Evolutionary conservation across 2,888 invertebrate genomes (phyloP), one percentile per base, ranked within the genome.

Genomic region (Leptinotarsa peninsularis): DNA sequence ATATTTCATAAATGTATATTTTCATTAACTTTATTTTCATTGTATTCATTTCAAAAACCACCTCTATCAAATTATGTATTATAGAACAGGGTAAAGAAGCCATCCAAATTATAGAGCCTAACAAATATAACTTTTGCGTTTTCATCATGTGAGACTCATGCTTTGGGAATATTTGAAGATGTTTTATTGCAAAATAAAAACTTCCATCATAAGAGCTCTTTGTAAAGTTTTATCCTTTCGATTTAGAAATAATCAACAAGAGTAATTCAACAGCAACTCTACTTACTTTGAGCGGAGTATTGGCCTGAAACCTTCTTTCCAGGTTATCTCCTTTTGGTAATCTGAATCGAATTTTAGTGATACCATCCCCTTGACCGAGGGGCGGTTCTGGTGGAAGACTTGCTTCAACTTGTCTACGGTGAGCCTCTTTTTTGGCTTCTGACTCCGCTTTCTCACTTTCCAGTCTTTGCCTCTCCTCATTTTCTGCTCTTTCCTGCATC

Each of bases 331-430:
- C 94, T 81, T 93, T 93, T 72, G 98, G 97, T 83, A 95, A 91
- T 43, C 97, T 92, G 79, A 98, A 93, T 79, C 96, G 91, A 82
- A 98, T 93, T 88, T 94, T 94, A 67, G 94, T 90, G 76, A 94
- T 91, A 75, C 90, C 89, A 81, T 90, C 90, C 66, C 90, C 89
- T 79, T 90, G 88, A 60, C 89, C 89, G 74, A 90, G 89, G 58
- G 89, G 85, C 43, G 96, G 95, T 89, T 95, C 96, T 21, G 90
- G 89, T 27, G 95, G 95, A 85, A 96, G 90, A 79, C 92, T 91
- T 74, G 91, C 91, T 85, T 91, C 92, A 5, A 95, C 93, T 74
- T 89, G 87, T 80, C 89, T 87, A 7, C 93, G 90, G 79, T 90
- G 87, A 82, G 94, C 94, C 90, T 96, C 94, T 88, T 93, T 94